Evolutionary conservation across 2,888 invertebrate species (phyloP).

Genomic region (Lymantria dispar): DNA sequence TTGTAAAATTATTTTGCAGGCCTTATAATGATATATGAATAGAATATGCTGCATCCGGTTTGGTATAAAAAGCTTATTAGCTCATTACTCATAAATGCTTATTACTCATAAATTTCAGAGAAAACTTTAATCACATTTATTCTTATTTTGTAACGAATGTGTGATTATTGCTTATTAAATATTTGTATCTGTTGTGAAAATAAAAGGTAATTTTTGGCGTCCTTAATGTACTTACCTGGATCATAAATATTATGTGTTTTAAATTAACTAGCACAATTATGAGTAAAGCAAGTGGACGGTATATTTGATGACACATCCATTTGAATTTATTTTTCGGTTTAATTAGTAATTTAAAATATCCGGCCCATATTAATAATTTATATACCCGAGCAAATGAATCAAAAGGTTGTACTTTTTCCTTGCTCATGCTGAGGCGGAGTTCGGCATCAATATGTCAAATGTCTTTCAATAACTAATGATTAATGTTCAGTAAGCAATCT

Average conservation of each 20-base stretch:
- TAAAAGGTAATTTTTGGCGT: neutral
- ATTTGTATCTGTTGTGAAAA: too few relatives aligned
- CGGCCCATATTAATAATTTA: constrained; percentile 34
- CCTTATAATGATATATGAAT: too few relatives aligned
- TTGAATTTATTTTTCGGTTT: constrained; percentile 26
- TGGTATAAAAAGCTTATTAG: too few relatives aligned
- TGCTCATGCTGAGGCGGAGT: constrained; percentile 14
- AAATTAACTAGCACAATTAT: constrained; percentile 22
- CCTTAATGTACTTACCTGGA: constrained; percentile 27
- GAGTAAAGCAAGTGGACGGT: constrained; percentile 27
- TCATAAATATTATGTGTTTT: constrained; percentile 36
- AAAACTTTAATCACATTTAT: too few relatives aligned
- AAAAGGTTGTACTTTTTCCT: constrained; percentile 33
- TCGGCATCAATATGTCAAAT: neutral
- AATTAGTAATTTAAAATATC: constrained; percentile 36
- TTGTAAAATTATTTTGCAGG: too few relatives aligned
- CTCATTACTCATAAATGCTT: too few relatives aligned
- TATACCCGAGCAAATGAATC: constrained; percentile 38
- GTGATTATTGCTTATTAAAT: too few relatives aligned
- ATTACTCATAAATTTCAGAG: too few relatives aligned
- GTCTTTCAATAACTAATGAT: neutral
- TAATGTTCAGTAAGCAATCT: neutral
- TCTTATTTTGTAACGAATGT: too few relatives aligned
- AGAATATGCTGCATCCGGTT: too few relatives aligned
- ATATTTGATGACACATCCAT: constrained; percentile 28